Evolutionary conservation across 2,888 invertebrate genomes (phyloP), one percentile per base, ranked within the genome.

Genomic region (Kuschelorhynchus macadamiae): DNA sequence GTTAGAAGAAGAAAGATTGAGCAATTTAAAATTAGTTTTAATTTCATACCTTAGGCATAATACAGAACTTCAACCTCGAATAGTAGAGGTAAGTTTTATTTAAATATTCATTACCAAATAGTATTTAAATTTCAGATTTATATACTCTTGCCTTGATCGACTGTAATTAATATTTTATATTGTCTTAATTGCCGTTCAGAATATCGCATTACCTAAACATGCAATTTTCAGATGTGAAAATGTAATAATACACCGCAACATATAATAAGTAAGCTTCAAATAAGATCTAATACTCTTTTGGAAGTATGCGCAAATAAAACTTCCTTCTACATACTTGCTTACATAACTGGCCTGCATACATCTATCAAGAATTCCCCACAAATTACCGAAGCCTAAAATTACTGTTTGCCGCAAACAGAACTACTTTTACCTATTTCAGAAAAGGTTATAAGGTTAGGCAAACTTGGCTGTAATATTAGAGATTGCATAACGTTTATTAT

Each of bases 1-100:
- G 55, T 86, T 97, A 60, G 97, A 97, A 81, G 95, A 96, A 81
- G 96, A 97, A 83, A 87, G 97, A 75, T 86, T 97, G 61, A 89
- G 89, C 64, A 92, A 93, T 77, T 87, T 96, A 80, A 94, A 94
- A 81, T 90, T 86, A 21, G 87, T 89, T 65, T 87, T 91, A 30
- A 87, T 87, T 68, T 88, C 88, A 64, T 91, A 91, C 79, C 83
- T 89, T n/a, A 85, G 88, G 69, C 85, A 91, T 25, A 88, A 88
- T 14, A 81, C 86, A 2, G 91, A 93, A 49, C 88, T 96, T 77
- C 92, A 93, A 70, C 94, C 96, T 3, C 91, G 93, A 78, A 81
- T 93, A 56, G 88, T 91, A 32, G 91, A 91, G 83, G 90, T 92
- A 81, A 81, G 71, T 42, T 7, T 9, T 52, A 11, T 66, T 30